Conservation (phyloP, 2,888 invertebrate species). For the Clivina fossor region DNA sequence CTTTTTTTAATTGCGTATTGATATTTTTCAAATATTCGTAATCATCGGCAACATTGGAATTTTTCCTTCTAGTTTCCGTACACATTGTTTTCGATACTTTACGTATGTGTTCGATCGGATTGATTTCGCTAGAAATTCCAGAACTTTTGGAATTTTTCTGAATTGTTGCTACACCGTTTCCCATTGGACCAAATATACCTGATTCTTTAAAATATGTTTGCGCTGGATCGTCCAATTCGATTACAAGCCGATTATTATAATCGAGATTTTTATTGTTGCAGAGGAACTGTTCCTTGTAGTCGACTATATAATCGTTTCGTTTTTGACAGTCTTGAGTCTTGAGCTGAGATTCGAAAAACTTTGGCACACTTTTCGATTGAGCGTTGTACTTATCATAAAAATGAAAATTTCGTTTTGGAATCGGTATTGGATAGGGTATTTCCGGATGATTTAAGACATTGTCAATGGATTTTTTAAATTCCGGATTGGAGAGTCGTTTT, state of each 20-base stretch:
- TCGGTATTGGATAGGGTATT: conserved; percentile 49
- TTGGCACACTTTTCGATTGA: conserved; percentile 37
- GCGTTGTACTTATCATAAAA: conserved; percentile 21
- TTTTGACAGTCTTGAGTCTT: conserved; percentile 8
- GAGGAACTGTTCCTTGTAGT: conserved; percentile 40
- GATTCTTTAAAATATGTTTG: conserved; percentile 51
- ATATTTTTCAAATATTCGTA: conserved; percentile 51
- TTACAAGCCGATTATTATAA: no score
- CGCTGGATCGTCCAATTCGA: conserved; percentile 46
- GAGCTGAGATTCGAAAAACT: conserved; percentile 39
- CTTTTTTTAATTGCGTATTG: conserved; percentile 54
- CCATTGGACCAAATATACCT: conserved; percentile 50
- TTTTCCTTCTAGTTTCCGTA: conserved; percentile 42
- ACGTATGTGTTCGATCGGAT: conserved; percentile 43
- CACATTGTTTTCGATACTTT: conserved; percentile 46
- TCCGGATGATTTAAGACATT: conserved; percentile 50
- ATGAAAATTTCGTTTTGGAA: background rate
- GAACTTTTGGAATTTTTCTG: conserved; percentile 45
- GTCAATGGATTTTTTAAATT: conserved; percentile 34
- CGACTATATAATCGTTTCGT: conserved; percentile 18
- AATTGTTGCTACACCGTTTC: conserved; percentile 48
- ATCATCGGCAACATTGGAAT: conserved; percentile 45
- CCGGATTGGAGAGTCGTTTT: conserved; percentile 46
- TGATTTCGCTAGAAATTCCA: conserved; percentile 44
- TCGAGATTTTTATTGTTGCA: no score